A percentile compares a stretch with the other conserved stretches of the same genome.
Evolutionary conservation across 2,888 invertebrate genomes (phyloP).

Genomic region (Leucophenga maculata): DNA sequence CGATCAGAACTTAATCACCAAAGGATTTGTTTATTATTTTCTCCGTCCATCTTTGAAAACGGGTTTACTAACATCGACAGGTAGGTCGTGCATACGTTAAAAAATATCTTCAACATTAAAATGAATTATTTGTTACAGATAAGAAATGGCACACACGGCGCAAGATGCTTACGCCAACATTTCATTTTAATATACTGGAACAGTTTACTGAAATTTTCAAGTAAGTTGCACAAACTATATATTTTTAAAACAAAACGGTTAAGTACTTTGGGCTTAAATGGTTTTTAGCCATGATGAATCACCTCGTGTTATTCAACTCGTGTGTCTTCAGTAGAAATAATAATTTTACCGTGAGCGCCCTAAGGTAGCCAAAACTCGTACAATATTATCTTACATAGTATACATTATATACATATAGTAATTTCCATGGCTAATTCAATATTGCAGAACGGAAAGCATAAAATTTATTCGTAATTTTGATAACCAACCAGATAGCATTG

Average conservation of each 20-base stretch:
- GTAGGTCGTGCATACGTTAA: slow-evolving; percentile 24
- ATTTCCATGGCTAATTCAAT: not conserved
- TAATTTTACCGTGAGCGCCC: too few relatives aligned
- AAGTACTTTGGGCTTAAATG: too few relatives aligned
- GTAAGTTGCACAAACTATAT: slow-evolving; percentile 38
- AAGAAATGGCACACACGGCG: slow-evolving; percentile 65
- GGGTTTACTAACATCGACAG: slow-evolving; percentile 59
- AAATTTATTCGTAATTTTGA: slow-evolving; percentile 56
- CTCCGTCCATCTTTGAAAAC: slow-evolving; percentile 57
- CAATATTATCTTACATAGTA: too few relatives aligned
- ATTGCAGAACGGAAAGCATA: slow-evolving; percentile 57
- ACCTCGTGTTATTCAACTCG: too few relatives aligned
- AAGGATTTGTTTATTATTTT: slow-evolving; percentile 55
- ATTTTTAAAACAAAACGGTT: not conserved
- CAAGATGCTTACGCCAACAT: slow-evolving; percentile 65
- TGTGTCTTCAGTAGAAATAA: too few relatives aligned
- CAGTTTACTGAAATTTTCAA: slow-evolving; percentile 65
- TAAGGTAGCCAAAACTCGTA: too few relatives aligned
- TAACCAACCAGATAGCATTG: slow-evolving; percentile 32
- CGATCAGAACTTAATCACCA: slow-evolving; percentile 57
- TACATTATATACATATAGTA: too few relatives aligned
- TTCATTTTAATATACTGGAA: slow-evolving; percentile 64
- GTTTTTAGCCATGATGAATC: too few relatives aligned
- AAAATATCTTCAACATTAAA: not conserved
- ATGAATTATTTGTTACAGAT: slow-evolving; percentile 37